Evolutionary conservation across 2,113 vertebrate species (phyloP).

Genomic region (Hassar affinis): DNA sequence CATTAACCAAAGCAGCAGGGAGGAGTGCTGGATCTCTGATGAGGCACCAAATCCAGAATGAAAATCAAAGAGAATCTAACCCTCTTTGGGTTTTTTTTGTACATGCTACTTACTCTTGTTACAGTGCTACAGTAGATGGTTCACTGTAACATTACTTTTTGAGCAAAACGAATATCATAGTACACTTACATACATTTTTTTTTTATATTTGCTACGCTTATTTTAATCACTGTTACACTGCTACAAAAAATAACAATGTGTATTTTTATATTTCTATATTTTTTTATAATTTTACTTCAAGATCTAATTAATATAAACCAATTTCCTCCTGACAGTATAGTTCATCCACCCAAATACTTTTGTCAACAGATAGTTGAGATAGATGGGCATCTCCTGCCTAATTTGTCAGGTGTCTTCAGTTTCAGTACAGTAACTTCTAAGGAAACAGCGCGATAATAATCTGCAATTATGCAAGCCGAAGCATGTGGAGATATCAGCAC

Average conservation of each 20-base stretch:
- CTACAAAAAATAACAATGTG: neutral
- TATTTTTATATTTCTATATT: no score
- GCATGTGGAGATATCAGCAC: neutral
- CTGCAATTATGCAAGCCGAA: neutral
- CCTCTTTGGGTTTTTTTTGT: neutral
- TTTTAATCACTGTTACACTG: neutral
- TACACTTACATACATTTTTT: no score
- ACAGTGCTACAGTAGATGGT: neutral
- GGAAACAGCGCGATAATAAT: neutral
- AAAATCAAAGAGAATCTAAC: neutral
- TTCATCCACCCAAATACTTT: neutral
- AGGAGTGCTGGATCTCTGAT: neutral
- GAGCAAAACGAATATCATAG: neutral
- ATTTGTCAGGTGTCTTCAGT: neutral
- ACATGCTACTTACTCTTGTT: neutral
- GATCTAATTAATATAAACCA: neutral
- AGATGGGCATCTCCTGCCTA: neutral
- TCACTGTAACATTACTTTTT: neutral
- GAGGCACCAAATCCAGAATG: neutral
- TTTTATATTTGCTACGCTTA: neutral
- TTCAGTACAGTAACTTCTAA: neutral
- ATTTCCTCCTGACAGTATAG: neutral
- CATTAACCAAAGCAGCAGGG: neutral
- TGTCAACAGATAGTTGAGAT: neutral
- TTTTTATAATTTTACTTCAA: neutral